Conservation (phyloP, 2,113 vertebrate genomes). For the Bos indicus region DNA sequence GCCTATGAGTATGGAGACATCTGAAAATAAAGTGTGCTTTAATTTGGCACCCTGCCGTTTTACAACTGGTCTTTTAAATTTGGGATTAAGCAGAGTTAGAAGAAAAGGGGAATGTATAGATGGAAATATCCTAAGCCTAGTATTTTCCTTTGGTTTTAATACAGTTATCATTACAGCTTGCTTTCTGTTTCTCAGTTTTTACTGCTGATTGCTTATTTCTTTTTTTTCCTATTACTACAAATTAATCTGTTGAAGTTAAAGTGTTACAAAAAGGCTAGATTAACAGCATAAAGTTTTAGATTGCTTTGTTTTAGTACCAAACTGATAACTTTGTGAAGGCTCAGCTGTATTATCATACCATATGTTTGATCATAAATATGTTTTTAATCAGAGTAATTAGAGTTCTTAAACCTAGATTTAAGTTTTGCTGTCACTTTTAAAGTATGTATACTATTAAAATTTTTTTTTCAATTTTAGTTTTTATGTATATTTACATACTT, state of each 20-base stretch:
- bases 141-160: slow-evolving; percentile 67
- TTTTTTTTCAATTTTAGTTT: neutral
- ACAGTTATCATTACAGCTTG: slow-evolving; percentile 39
- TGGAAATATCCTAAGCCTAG: slow-evolving; percentile 59
- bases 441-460: neutral
- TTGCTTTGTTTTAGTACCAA: slow-evolving; percentile 17
- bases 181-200: neutral
- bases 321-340: neutral
- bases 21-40: slow-evolving; percentile 91
- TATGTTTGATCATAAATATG: neutral
- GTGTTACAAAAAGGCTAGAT: neutral
- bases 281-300: neutral
- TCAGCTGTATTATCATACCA: neutral
- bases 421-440: neutral
- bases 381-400: neutral
- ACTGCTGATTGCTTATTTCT: neutral
- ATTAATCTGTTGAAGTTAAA: neutral
- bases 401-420: neutral
- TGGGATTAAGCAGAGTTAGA: slow-evolving; percentile 71
- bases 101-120: slow-evolving; percentile 47
- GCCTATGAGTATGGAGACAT: slow-evolving; percentile 85
- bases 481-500: neutral
- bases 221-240: neutral
- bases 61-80: slow-evolving; percentile 82
- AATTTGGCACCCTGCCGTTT: slow-evolving; percentile 86